Evolutionary conservation across 2,888 invertebrate genomes (phyloP).

Genomic region (Brassicogethes aeneus): DNA sequence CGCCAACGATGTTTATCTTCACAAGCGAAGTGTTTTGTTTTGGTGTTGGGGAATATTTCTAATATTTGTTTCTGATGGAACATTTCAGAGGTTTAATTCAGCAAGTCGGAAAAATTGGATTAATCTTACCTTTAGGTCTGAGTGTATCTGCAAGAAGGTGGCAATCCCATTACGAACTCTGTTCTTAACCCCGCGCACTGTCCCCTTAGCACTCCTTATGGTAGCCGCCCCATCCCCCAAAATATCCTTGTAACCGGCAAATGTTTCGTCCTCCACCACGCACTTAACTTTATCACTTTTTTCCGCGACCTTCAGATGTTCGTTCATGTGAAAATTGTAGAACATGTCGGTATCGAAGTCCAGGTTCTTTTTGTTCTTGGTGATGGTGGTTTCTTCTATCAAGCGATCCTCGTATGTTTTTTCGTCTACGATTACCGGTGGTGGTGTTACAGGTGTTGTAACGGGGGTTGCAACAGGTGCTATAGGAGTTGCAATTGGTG

Average conservation of each 20-base stretch:
- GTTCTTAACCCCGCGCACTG: constrained; percentile 89
- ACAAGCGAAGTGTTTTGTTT: too few species aligned
- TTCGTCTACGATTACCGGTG: constrained; percentile 46
- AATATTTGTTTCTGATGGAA: too few species aligned
- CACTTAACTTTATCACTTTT: constrained; percentile 37
- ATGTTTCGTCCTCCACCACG: constrained; percentile 51
- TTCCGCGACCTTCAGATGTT: constrained; percentile 55
- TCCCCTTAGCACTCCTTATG: constrained; percentile 85
- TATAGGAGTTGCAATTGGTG: constrained; percentile 5
- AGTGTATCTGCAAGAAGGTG: constrained; percentile 82
- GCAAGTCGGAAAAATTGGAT: too few species aligned
- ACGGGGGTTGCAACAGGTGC: constrained; percentile 17
- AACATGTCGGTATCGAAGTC: constrained; percentile 69
- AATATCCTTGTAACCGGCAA: constrained; percentile 70
- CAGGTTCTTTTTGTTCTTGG: constrained; percentile 45
- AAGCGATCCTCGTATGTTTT: constrained; percentile 59
- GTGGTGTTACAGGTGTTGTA: constrained; percentile 15
- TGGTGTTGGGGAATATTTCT: too few species aligned
- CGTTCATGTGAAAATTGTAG: constrained; percentile 76
- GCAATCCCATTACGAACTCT: constrained; percentile 90
- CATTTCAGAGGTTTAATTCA: too few species aligned
- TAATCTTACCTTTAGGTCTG: constrained; percentile 72
- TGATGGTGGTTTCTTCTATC: constrained; percentile 43
- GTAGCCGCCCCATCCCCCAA: constrained; percentile 61
- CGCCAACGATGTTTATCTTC: too few species aligned